phyloP scores from a whole-genome alignment of 2,113 vertebrate genomes.

The Empidonax alnorum region DNA sequence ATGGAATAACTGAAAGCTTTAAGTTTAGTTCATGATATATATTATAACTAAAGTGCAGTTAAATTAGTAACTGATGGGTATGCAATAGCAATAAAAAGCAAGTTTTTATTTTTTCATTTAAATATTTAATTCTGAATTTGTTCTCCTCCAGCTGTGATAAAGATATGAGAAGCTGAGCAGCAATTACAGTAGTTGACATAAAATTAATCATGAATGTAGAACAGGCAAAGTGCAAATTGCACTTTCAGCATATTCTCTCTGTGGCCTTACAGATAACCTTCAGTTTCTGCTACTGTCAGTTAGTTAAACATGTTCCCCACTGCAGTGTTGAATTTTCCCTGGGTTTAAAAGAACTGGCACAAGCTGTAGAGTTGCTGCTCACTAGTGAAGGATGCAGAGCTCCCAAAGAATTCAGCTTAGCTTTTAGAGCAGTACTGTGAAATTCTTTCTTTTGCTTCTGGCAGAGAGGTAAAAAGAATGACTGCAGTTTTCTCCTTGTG shows the following conservation, averaged over 20 bases:
- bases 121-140: neutral
- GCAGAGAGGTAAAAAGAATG: neutral
- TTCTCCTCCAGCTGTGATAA: neutral
- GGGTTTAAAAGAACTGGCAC: neutral
- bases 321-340: neutral
- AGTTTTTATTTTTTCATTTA: neutral
- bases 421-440: neutral
- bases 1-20: neutral
- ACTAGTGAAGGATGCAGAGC: neutral
- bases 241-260: neutral
- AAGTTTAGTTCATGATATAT: neutral
- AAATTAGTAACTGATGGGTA: neutral
- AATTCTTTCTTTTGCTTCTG: neutral
- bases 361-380: neutral
- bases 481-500: neutral
- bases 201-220: neutral
- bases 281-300: neutral
- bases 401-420: neutral
- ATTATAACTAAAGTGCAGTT: neutral
- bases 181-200: neutral
- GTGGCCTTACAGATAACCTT: neutral
- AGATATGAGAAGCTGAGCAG: neutral
- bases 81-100: neutral
- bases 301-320: neutral
- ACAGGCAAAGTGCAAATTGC: neutral